phyloP scores from a whole-genome alignment of 2,113 vertebrate genomes.

The Eonycteris spelaea region DNA sequence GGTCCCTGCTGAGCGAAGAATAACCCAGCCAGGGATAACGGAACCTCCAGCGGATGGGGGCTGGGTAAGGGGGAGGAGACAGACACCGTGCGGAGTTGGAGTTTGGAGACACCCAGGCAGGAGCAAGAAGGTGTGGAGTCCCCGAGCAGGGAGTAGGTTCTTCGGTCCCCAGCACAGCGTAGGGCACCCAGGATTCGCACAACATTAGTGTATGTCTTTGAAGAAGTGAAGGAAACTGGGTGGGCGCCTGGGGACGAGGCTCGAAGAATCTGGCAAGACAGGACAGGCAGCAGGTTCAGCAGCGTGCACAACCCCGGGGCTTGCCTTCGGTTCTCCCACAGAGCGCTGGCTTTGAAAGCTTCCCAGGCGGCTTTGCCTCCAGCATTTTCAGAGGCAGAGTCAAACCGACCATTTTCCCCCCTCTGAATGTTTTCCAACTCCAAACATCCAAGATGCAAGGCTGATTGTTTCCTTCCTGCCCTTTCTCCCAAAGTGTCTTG shows the following conservation, averaged over 20 bases:
- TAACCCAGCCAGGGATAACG: background rate
- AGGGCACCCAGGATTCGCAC: background rate
- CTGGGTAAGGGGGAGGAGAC: background rate
- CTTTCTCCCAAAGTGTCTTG: background rate
- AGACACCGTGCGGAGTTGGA: background rate
- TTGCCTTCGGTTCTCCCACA: background rate
- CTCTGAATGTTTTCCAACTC: background rate
- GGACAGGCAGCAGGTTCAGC: fast-evolving
- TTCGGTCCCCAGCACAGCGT: too few relatives aligned
- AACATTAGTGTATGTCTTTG: background rate
- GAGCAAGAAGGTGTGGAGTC: background rate
- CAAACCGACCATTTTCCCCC: background rate
- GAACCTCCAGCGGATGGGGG: background rate
- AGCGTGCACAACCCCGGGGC: fast-evolving
- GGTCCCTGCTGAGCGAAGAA: fast-evolving
- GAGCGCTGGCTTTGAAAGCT: background rate
- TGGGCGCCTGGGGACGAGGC: background rate
- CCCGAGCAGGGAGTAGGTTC: fast-evolving
- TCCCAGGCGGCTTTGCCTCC: background rate
- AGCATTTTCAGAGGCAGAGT: background rate
- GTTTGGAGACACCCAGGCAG: background rate
- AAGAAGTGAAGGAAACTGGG: background rate
- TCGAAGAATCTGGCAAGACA: background rate
- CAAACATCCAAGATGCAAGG: background rate
- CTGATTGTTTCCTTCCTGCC: background rate